These are phyloP conservation scores for Crematogaster levior DNA, from an alignment of 2,888 invertebrate genomes.

Conservation along the genomic window DNA sequence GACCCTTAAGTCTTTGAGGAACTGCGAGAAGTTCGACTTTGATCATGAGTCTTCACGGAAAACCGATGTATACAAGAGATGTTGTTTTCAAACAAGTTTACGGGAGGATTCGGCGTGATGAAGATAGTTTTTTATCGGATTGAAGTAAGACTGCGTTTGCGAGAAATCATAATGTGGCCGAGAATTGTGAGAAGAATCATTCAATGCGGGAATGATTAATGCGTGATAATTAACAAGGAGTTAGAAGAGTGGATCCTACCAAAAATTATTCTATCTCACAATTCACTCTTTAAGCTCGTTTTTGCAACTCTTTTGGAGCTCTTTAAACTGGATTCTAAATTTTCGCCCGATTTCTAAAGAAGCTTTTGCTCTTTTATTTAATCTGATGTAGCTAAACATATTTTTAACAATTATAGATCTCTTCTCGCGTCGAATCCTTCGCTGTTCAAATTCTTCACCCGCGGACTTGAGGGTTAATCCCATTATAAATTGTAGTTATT, in stretches of 20 bases:
- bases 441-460: neutral
- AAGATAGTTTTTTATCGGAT: neutral
- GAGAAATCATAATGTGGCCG: neutral
- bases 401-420: neutral
- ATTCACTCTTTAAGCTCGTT: neutral
- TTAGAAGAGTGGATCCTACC: neutral
- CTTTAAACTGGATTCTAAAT: neutral
- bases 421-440: neutral
- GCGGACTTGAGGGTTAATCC: constrained; percentile 18
- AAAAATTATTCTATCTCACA: neutral
- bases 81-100: neutral
- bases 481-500: constrained; percentile 2
- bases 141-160: neutral
- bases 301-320: neutral
- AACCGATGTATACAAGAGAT: neutral
- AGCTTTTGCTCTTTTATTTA: neutral
- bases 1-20: neutral
- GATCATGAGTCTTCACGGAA: neutral
- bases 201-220: neutral
- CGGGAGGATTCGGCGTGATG: neutral
- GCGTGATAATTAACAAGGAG: neutral
- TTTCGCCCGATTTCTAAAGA: neutral
- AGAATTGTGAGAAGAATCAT: neutral
- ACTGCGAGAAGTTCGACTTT: neutral
- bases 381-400: neutral